phyloP scores from a whole-genome alignment of 2,113 vertebrate genomes.

The Nymphicus hollandicus region DNA sequence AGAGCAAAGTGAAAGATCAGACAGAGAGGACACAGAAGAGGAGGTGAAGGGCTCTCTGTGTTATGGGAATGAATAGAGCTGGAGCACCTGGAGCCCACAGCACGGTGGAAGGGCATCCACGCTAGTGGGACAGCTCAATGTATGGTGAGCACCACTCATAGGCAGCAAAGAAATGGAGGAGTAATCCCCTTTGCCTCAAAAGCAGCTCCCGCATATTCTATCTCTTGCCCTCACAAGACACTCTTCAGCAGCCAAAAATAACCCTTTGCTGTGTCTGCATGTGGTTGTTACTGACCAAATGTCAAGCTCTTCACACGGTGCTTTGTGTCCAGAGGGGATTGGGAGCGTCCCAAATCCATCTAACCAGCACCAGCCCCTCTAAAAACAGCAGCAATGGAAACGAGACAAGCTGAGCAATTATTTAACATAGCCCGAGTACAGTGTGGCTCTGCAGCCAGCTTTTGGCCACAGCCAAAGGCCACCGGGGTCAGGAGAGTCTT shows the following conservation, averaged over 20 bases:
- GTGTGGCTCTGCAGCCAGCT: not conserved
- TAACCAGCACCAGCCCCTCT: not conserved
- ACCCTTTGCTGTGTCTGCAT: not conserved
- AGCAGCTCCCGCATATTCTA: not conserved
- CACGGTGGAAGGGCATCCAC: accelerated
- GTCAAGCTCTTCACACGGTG: not conserved
- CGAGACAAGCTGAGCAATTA: not conserved
- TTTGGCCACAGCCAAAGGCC: not conserved
- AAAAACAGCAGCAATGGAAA: not conserved
- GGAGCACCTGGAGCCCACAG: not conserved
- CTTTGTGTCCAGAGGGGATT: not conserved
- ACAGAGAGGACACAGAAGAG: not conserved
- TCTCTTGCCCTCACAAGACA: not conserved
- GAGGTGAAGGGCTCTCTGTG: not conserved
- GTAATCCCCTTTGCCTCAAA: not conserved
- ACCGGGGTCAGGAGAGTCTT: not conserved
- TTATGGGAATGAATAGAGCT: not conserved
- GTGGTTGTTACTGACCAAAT: not conserved
- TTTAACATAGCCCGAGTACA: not conserved
- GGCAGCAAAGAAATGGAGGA: not conserved
- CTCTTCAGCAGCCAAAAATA: not conserved
- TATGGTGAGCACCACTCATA: not conserved
- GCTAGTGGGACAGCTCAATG: not conserved
- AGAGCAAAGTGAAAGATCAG: not conserved
- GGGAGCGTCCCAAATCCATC: not conserved